These are phyloP conservation scores for Cheilosia soror DNA, from an alignment of 2,888 invertebrate species.

Conservation along the genomic window DNA sequence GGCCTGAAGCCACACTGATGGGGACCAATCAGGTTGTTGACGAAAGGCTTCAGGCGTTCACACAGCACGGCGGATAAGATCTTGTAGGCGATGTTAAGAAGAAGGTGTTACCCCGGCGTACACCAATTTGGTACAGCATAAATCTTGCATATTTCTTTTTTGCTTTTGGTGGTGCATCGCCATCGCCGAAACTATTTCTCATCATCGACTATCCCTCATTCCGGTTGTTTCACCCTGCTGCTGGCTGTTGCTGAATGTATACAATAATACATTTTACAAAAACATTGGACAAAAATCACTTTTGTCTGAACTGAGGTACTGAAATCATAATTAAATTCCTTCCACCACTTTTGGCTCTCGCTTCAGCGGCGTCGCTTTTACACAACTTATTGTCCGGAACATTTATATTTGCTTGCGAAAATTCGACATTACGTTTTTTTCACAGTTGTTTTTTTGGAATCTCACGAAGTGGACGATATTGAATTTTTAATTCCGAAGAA, in stretches of 20 bases:
- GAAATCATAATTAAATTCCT: slow-evolving; percentile 77
- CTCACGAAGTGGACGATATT: too few relatives aligned
- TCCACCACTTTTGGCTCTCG: slow-evolving; percentile 88
- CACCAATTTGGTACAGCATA: slow-evolving; percentile 78
- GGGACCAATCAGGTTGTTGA: too few relatives aligned
- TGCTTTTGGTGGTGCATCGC: slow-evolving; percentile 3
- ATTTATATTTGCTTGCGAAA: too few relatives aligned
- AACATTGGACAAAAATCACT: slow-evolving; percentile 1
- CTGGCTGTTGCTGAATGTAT: slow-evolving; percentile 49
- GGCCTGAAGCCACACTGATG: too few relatives aligned
- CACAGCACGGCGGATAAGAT: too few relatives aligned
- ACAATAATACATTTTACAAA: not conserved
- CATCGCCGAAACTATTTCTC: slow-evolving; percentile 46
- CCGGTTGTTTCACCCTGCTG: slow-evolving; percentile 40
- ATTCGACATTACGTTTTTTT: too few relatives aligned
- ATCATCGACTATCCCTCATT: not conserved
- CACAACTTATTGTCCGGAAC: too few relatives aligned
- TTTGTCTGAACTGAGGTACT: slow-evolving; percentile 45
- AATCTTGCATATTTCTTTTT: slow-evolving; percentile 78
- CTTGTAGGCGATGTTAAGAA: too few relatives aligned
- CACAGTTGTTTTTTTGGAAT: too few relatives aligned
- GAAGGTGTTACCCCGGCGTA: too few relatives aligned
- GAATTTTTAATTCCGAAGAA: too few relatives aligned
- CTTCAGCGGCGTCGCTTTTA: slow-evolving; percentile 90
- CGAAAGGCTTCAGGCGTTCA: too few relatives aligned